Evolutionary conservation across 2,797 vertebrate genomes (phyloP), one percentile per base, ranked within the genome.

Genomic region (Graptemys geographica): DNA sequence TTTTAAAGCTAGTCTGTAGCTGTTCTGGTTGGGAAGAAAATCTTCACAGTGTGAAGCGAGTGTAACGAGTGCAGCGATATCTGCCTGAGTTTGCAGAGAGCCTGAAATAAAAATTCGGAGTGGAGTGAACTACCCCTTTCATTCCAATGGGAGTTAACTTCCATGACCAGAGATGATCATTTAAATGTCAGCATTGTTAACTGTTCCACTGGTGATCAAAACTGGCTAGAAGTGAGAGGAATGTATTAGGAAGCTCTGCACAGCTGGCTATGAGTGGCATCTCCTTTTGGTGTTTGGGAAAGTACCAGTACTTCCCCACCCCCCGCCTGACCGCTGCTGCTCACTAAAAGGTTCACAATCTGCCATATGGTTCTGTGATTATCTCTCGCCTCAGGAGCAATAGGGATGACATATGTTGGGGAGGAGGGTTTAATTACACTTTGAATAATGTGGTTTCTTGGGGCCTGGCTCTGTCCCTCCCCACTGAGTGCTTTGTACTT

Each of bases 191-290:
- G 0, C 4, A 23, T 52, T 3, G n/a, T 41, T 41, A 72, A 72
- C 69, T 72, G 19, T 72, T 72, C 89, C 86, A 90, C 93, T 91
- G 89, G 88, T 95, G 94, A 95, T 88, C 82, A 72, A 87, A 95
- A 97, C 96, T 95, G 96, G 93, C 94, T 97, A 96, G 96, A 96
- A 95, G 79, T 72, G 91, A 18, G 92, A 0, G 89, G 92, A 94
- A 52, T 92, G 92, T 89, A 95, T 95, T 94, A 96, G 95, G 90
- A 96, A 96, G 96, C 95, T 93, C 95, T 97, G 97, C 96, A 96
- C 95, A 95, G 53, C 88, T 96, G 96, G 93, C 94, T 96, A 85
- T 56, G 74, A 94, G 95, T 74, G 83, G 90, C 3, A 5, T 92
- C 90, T 95, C 93, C 74, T 84, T 94, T 95, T 52, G 87, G 5